Evolutionary conservation across 1,140 invertebrate species (phyloP).

Genomic region (Armadillidium nasatum): DNA sequence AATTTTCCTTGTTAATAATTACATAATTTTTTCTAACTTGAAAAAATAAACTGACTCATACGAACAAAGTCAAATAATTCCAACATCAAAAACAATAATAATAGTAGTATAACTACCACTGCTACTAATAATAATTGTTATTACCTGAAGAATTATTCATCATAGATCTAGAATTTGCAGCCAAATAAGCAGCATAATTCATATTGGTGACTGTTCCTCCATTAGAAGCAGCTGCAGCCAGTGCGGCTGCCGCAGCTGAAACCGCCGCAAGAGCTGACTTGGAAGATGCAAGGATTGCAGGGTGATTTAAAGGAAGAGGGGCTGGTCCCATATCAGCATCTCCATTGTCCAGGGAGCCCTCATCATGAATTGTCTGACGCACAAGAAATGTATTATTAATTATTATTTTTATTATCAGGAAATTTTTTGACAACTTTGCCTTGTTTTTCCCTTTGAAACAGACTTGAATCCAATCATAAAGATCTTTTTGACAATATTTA

Average conservation of each 20-base stretch:
- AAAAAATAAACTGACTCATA: no score
- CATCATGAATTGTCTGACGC: background rate
- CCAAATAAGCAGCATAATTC: background rate
- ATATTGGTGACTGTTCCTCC: background rate
- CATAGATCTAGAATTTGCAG: background rate
- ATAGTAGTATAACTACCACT: no score
- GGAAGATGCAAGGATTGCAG: background rate
- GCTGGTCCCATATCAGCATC: background rate
- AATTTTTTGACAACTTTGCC: no score
- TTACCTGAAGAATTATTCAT: background rate
- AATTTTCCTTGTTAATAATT: no score
- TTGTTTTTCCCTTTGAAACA: no score
- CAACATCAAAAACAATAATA: no score
- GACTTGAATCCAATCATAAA: no score
- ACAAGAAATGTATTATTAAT: background rate
- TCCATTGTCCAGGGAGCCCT: background rate
- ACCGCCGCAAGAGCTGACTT: background rate
- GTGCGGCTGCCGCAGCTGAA: background rate
- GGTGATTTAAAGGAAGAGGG: background rate
- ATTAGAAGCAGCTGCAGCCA: background rate
- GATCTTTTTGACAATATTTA: no score
- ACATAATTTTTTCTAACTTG: no score
- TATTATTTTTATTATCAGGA: background rate
- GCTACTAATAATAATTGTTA: no score
- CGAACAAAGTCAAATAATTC: no score